A percentile compares a stretch with the other conserved stretches of the same genome.
Evolutionary conservation across 2,113 vertebrate species (phyloP).

Genomic region (Lipophrys pholis): DNA sequence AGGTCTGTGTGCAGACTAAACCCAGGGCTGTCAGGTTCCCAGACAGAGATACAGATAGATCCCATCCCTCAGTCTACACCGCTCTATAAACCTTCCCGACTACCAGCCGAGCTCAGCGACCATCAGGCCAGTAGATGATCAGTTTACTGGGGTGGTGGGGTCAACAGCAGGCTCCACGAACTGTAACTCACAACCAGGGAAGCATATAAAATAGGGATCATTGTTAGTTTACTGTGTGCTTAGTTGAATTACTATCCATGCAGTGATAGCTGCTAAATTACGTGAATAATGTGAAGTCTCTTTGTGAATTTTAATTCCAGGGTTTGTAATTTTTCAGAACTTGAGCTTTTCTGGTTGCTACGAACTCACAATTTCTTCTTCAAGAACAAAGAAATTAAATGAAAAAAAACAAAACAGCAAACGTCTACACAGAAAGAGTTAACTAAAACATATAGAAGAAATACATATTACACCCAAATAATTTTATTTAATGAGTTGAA

Average conservation of each 20-base stretch:
- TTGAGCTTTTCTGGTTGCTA: slow-evolving; percentile 5
- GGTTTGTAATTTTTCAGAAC: slow-evolving; percentile 4
- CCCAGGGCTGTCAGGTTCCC: slow-evolving; percentile 77
- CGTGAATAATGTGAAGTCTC: neutral
- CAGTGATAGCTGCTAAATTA: too few species aligned
- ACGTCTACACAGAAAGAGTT: slow-evolving; percentile 5
- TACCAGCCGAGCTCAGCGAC: slow-evolving; percentile 27
- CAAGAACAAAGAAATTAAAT: neutral
- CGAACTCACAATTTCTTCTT: slow-evolving; percentile 11
- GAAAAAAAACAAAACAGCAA: slow-evolving; percentile 17
- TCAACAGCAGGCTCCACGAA: slow-evolving; percentile 21
- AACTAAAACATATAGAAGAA: neutral
- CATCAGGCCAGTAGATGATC: slow-evolving; percentile 9
- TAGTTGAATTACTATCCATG: neutral
- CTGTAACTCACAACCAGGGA: neutral
- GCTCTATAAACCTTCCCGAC: slow-evolving; percentile 53
- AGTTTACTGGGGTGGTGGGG: slow-evolving; percentile 19
- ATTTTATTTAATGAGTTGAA: too few species aligned
- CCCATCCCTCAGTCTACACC: slow-evolving; percentile 54
- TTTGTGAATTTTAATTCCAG: slow-evolving; percentile 18
- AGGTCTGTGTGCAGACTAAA: slow-evolving; percentile 77
- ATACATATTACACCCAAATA: too few species aligned
- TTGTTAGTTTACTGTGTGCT: neutral
- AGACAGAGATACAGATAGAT: slow-evolving; percentile 75
- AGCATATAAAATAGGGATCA: neutral